Conservation (phyloP, 1,140 invertebrate species). For the Leguminivora glycinivorella region DNA sequence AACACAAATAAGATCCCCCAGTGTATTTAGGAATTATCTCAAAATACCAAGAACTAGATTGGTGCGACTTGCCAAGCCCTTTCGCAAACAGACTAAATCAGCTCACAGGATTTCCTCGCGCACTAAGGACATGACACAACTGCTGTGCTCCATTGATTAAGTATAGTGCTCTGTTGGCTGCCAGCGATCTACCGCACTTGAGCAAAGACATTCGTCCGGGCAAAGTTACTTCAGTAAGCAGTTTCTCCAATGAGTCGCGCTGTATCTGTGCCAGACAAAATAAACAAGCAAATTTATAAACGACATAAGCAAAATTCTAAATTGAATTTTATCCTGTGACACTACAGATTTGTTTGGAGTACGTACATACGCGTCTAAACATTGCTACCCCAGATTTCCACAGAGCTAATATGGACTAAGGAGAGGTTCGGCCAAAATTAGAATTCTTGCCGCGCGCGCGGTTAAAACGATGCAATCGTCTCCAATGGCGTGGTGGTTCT, state of each 20-base stretch:
- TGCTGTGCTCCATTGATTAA: background rate
- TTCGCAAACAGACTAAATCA: slow-evolving; percentile 14
- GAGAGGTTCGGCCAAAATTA: slow-evolving; percentile 9
- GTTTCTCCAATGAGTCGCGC: background rate
- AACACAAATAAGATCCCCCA: background rate
- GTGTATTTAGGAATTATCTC: background rate
- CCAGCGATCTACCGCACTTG: background rate
- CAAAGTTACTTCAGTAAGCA: slow-evolving; percentile 5
- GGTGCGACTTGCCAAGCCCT: background rate
- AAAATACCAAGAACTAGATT: background rate
- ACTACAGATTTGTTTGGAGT: slow-evolving; percentile 1
- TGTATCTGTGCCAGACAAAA: background rate
- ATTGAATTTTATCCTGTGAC: background rate
- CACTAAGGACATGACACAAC: slow-evolving; percentile 2
- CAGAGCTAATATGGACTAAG: slow-evolving; percentile 28
- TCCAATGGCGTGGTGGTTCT: background rate
- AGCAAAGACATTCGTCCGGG: background rate
- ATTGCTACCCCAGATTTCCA: slow-evolving; percentile 28
- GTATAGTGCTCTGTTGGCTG: background rate
- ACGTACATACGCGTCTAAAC: slow-evolving; percentile 19
- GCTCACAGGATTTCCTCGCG: slow-evolving; percentile 8
- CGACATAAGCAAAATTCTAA: background rate
- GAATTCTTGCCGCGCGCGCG: slow-evolving; percentile 9
- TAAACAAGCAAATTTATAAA: background rate
- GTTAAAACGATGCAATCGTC: background rate